Evolutionary conservation across 2,888 invertebrate species (phyloP), one percentile per base, ranked within the genome.

Genomic region (Rambutsinella grinnellia): DNA sequence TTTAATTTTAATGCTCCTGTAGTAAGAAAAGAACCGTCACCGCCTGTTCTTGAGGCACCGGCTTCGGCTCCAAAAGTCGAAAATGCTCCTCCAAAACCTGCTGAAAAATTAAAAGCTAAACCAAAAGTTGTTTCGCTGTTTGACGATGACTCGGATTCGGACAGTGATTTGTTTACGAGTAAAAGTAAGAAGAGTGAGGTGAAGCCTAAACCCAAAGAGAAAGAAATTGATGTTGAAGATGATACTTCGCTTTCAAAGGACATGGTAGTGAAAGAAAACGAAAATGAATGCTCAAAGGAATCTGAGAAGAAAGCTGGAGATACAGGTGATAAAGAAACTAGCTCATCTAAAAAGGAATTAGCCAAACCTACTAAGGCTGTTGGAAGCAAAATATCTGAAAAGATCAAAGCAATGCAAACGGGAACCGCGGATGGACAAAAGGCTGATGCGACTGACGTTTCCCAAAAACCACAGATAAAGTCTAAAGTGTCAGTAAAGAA

Each of bases 401-500:
- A 65, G 58, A 71, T 71, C 17, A 71, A 71, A 19, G 71, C 71
- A 5, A 71, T 71, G 71, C 62, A 71, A 47, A 67, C 10, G 19
- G 51, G 36, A 23, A 26, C 3, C n/a, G 19, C 60, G 15, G 23
- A 58, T 1, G 24, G n/a, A 19, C 26, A 27, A 3, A 60, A 68
- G 28, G 8, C 51, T 5, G 54, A 44, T 19, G 26, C 2, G 5
- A 21, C 27, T 28, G 54, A 53, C 13, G n/a, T 57, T 5, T 10
- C 26, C 15, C 15, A 15, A 19, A 67, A 56, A 56, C 46, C 24
- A 21, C 26, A 17, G 13, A 28, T 56, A 3, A 75, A 75, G 24
- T 23, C 57, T 23, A 78, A 70, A 13, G 44, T 71, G 3, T 76
- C 76, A 10, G 79, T 79, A 1, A 79, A 79, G 44, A 68, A 47